Percentiles rank a stretch among this genome's conserved stretches.
phyloP scores from a whole-genome alignment of 2,113 vertebrate species.

The Oreamnos americanus region DNA sequence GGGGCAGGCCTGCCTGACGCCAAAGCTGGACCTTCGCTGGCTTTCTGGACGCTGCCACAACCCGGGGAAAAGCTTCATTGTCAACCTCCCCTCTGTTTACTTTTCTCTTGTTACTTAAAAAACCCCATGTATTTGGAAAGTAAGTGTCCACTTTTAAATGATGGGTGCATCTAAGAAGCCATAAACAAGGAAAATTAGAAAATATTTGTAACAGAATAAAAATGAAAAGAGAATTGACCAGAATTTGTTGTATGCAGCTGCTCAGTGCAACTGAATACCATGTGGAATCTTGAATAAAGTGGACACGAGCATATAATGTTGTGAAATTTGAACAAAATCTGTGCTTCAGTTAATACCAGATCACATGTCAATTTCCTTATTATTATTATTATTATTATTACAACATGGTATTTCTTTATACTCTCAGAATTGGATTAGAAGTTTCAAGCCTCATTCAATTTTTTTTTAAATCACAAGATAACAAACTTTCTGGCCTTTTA shows the following conservation, averaged over 20 bases:
- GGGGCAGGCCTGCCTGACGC: accelerated
- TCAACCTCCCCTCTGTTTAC: not conserved
- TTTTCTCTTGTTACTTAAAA: not conserved
- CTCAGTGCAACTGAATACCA: not conserved
- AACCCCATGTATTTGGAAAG: not conserved
- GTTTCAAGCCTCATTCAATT: not conserved
- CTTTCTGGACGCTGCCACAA: not conserved
- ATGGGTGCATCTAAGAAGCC: not conserved
- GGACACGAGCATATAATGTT: not conserved
- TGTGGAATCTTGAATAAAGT: not conserved
- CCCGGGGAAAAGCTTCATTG: not conserved
- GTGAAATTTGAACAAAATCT: not conserved
- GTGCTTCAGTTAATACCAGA: not conserved
- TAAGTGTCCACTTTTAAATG: not conserved
- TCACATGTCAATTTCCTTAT: not conserved
- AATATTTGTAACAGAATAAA: not conserved
- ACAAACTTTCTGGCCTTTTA: not conserved
- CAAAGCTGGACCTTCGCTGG: not conserved
- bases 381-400: not conserved
- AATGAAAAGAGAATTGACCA: not conserved
- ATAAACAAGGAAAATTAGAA: not conserved
- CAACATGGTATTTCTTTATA: not conserved
- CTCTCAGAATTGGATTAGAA: not conserved
- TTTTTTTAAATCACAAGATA: not conserved
- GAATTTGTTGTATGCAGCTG: not conserved